Percentiles rank a stretch among this genome's conserved stretches.
Conservation (phyloP, 2,888 invertebrate species). For the Scaeva pyrastri region DNA sequence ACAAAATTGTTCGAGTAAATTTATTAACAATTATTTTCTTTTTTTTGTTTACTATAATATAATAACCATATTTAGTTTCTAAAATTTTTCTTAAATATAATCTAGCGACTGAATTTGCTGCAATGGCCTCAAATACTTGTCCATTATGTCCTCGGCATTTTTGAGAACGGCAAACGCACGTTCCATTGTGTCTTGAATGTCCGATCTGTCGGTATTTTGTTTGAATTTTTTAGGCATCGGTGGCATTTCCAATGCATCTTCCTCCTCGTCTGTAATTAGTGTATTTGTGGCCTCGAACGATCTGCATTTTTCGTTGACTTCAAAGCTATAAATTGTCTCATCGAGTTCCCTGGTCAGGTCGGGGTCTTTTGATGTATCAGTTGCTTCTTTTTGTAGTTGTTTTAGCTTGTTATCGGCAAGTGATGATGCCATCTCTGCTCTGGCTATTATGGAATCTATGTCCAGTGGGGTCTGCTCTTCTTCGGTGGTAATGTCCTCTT, state of each 20-base stretch:
- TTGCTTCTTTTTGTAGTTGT: constrained; percentile 54
- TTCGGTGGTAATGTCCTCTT: neutral
- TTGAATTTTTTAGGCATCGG: constrained; percentile 55
- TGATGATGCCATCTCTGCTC: constrained; percentile 76
- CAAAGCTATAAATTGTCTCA: constrained; percentile 77
- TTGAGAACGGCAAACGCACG: constrained; percentile 77
- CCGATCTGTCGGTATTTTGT: constrained; percentile 45
- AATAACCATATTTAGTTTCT: constrained; percentile 15
- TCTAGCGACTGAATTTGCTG: constrained; percentile 9
- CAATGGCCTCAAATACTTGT: constrained; percentile 52
- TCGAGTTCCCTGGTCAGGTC: constrained; percentile 76
- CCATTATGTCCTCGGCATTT: constrained; percentile 77
- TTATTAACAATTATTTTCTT: too few species aligned
- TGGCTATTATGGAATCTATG: constrained; percentile 73
- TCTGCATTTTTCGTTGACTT: constrained; percentile 77
- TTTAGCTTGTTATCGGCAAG: constrained; percentile 73
- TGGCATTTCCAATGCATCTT: constrained; percentile 57
- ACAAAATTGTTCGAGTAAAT: too few species aligned
- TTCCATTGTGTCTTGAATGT: constrained; percentile 74
- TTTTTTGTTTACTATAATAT: neutral
- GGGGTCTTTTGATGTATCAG: constrained; percentile 16
- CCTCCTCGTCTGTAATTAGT: constrained; percentile 53
- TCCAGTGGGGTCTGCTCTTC: constrained; percentile 23
- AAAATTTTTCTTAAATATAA: constrained; percentile 38
- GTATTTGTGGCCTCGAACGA: constrained; percentile 49